phyloP scores from a whole-genome alignment of 2,888 invertebrate genomes.

The Theretra japonica region DNA sequence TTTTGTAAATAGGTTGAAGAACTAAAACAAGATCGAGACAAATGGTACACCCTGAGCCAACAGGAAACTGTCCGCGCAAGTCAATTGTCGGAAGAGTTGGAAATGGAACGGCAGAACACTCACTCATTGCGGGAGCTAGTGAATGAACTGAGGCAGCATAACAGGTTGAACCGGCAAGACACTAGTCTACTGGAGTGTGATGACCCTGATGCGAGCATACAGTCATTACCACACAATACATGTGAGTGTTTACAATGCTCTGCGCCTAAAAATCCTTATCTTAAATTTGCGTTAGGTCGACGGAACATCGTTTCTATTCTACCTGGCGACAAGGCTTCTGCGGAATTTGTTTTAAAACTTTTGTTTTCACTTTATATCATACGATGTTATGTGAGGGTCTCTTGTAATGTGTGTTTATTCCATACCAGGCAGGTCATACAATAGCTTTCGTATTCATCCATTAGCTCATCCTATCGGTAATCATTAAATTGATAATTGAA shows the following conservation, averaged over 20 bases:
- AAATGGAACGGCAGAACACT: conserved; percentile 57
- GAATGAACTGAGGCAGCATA: conserved; percentile 66
- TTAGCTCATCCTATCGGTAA: no score
- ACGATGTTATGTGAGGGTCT: no score
- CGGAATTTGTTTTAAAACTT: no score
- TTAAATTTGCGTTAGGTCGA: no score
- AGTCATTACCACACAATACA: conserved; percentile 62
- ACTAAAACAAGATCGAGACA: conserved; percentile 71
- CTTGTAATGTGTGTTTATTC: no score
- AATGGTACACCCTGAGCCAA: conserved; percentile 63
- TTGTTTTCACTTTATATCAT: no score
- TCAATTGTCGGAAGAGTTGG: conserved; percentile 64
- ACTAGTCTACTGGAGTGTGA: conserved; percentile 74
- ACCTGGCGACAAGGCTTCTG: no score
- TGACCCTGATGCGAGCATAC: conserved; percentile 68
- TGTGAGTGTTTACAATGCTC: conserved; percentile 58
- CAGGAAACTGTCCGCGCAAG: conserved; percentile 57
- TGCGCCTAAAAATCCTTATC: no score
- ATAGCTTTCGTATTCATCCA: no score
- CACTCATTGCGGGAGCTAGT: conserved; percentile 65
- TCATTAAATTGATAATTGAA: no score
- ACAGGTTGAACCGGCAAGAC: conserved; percentile 64
- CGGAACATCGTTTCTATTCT: no score
- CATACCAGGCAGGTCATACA: no score
- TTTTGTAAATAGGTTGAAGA: conserved; percentile 72